Conservation (phyloP, 2,888 invertebrate species). For the Amorpha juglandis region DNA sequence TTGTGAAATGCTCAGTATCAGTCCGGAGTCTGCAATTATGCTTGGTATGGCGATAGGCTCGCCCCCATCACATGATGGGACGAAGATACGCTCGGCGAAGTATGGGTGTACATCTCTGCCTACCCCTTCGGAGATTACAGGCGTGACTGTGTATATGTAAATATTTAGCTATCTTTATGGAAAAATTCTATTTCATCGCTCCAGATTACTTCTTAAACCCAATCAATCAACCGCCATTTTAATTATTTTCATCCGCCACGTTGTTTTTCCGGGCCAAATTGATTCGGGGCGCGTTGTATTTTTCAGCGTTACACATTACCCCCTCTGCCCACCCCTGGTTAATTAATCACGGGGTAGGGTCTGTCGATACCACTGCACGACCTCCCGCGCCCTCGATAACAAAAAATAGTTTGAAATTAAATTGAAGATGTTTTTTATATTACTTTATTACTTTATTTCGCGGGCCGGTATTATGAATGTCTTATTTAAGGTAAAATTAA, state of each 20-base stretch:
- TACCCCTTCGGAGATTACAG: too few species aligned
- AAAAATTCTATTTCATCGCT: background rate
- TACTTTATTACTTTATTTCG: background rate
- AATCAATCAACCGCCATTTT: conserved; percentile 21
- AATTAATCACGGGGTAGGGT: conserved; percentile 65
- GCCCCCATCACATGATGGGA: too few species aligned
- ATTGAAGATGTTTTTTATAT: background rate
- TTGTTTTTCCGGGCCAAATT: conserved; percentile 47
- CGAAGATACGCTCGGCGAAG: too few species aligned
- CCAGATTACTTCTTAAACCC: background rate
- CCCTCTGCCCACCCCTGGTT: conserved; percentile 49
- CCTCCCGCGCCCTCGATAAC: conserved; percentile 19
- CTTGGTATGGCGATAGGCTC: too few species aligned
- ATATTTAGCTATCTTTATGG: background rate
- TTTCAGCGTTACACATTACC: conserved; percentile 62
- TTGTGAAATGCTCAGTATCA: too few species aligned
- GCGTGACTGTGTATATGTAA: too few species aligned
- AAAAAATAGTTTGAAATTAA: conserved; percentile 19
- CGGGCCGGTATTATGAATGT: too few species aligned
- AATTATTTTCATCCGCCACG: conserved; percentile 24
- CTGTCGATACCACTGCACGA: conserved; percentile 60
- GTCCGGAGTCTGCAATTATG: too few species aligned
- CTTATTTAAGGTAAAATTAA: too few species aligned
- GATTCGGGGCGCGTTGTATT: conserved; percentile 55
- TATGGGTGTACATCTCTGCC: too few species aligned